Base-by-base conservation (phyloP, 2,888 invertebrate genomes). In the Amphipyra tragopoginis region DNA sequence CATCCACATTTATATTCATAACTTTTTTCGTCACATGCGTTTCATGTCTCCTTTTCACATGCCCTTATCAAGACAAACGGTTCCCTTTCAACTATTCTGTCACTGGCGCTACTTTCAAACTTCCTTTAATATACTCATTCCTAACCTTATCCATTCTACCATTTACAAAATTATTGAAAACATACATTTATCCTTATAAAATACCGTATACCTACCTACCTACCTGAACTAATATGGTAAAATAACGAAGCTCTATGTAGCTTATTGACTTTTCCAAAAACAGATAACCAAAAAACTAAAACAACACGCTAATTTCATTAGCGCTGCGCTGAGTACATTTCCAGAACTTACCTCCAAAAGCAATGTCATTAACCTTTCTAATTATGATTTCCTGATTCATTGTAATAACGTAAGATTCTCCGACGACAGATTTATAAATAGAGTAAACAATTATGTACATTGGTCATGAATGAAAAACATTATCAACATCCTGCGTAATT, bases 401-500 rank as follows among this genome's bases (percentile, higher is more conserved):
- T 69, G 56, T 65, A 67, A 53, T 62, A 70, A 65, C 55, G 26
- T 67, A 64, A 66, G 60, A 81, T 80, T 65, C 75, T 73, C 72
- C 60, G 59, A 77, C 67, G 66, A 61, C 65, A 65, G 59, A 67
- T 80, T 84, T 88, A 86, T 86, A 83, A 86, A 86, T 87, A 89
- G 83, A 80, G 73, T 65, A 75, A 79, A 81, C 82, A 86, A 84
- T 85, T 83, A 82, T 84, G 84, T 79, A 84, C 73, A 78, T 79
- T 82, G 79, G 72, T 84, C 84, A 84, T 90, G 86, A 91, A 91
- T 91, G 89, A 85, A 86, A 82, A 75, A 83, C 87, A 85, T 87
- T 91, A 92, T 90, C 90, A 86, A 87, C 89, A 90, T 91, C 90
- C 92, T 90, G 90, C 79, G 80, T 89, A 88, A 89, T 88, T 88